A percentile compares a stretch with the other conserved stretches of the same genome.
Conservation (phyloP, 1,140 invertebrate genomes). For the Chironomus tepperi region DNA sequence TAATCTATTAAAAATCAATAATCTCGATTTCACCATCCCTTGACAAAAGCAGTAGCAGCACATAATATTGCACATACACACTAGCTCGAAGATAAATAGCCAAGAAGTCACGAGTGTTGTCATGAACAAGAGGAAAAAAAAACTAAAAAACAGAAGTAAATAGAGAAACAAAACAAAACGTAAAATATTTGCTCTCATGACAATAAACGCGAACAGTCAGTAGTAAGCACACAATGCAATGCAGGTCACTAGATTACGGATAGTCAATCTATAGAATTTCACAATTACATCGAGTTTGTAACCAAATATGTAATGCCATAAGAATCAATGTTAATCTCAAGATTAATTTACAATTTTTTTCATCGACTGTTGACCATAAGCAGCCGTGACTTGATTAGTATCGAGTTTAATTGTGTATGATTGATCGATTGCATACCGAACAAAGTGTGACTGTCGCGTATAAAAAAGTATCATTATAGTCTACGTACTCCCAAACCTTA, state of each 20-base stretch:
- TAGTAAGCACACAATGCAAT: not conserved
- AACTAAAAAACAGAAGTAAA: not conserved
- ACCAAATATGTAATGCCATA: not conserved
- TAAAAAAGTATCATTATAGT: not conserved
- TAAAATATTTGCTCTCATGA: too few species aligned
- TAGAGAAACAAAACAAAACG: not conserved
- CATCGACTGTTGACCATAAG: not conserved
- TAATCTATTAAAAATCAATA: too few species aligned
- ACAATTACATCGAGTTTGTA: too few species aligned
- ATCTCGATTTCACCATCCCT: too few species aligned
- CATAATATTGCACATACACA: too few species aligned
- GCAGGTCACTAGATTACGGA: constrained; percentile 6
- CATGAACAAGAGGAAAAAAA: not conserved
- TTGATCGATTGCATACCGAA: not conserved
- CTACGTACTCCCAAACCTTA: not conserved
- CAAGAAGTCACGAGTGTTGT: not conserved
- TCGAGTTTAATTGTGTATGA: not conserved
- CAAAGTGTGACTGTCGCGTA: not conserved
- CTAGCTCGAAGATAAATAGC: too few species aligned
- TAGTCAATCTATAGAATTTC: too few species aligned
- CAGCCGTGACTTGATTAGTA: not conserved
- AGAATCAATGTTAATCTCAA: not conserved
- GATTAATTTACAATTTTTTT: constrained; percentile 6
- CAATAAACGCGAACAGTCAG: not conserved
- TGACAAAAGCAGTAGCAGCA: too few species aligned